Conservation (phyloP, 64 coral and sea anemone genomes). For the Montipora efflorescens region DNA sequence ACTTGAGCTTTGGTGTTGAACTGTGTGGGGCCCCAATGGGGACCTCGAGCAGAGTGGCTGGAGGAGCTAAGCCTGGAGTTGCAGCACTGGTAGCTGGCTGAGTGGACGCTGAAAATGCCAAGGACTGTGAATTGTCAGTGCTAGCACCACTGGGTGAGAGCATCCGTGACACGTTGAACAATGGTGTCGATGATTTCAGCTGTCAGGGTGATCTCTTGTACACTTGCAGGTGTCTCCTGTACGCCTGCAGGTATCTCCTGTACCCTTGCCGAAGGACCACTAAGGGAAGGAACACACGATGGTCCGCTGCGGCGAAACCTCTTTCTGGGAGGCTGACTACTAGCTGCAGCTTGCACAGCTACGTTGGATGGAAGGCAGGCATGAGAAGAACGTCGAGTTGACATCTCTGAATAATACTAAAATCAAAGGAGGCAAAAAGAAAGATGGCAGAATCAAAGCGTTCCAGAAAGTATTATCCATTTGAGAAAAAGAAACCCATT, state of each 20-base stretch:
- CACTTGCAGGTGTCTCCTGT: no score
- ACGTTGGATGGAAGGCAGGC: not conserved
- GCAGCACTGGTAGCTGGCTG: not conserved
- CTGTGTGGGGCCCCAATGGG: no score
- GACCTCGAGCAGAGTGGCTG: not conserved
- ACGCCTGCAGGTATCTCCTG: not conserved
- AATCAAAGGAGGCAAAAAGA: not conserved
- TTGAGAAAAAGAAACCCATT: not conserved
- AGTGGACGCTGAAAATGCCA: not conserved
- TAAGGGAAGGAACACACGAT: not conserved
- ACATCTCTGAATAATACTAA: not conserved
- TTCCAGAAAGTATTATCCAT: not conserved
- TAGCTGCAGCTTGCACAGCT: not conserved
- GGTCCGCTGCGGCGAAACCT: no score
- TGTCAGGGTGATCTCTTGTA: not conserved
- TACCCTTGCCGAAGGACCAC: not conserved
- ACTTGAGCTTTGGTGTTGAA: not conserved
- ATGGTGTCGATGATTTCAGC: not conserved
- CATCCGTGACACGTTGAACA: not conserved
- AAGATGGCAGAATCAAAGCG: constrained; percentile 1
- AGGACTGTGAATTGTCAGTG: not conserved
- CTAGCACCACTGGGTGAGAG: not conserved
- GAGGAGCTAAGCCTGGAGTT: not conserved
- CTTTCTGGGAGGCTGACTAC: not conserved
- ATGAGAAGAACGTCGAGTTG: not conserved